Conservation (phyloP, 2,888 invertebrate species). For the Drosophila diplacantha region DNA sequence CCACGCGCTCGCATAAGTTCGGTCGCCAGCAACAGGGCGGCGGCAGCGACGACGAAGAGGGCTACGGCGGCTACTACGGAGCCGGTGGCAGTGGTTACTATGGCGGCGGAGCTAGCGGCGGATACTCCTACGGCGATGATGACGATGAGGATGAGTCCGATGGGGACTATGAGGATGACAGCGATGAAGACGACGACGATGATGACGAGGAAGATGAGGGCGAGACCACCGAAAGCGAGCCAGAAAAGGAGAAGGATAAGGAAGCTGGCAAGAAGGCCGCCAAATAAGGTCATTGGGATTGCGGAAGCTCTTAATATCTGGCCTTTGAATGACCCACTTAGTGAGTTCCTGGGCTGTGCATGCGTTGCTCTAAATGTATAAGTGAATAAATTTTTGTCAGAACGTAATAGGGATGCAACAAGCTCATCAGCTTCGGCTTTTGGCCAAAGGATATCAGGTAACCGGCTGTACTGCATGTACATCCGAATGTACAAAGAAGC, state of each 20-base stretch:
- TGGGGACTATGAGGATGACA: slow-evolving; percentile 60
- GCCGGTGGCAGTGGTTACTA: slow-evolving; percentile 76
- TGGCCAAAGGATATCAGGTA: slow-evolving; percentile 7
- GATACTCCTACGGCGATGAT: slow-evolving; percentile 72
- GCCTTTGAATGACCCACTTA: slow-evolving; percentile 13
- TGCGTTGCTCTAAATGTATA: slow-evolving; percentile 24
- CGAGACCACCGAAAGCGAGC: slow-evolving; percentile 52
- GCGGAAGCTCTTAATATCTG: not conserved
- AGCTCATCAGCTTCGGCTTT: slow-evolving; percentile 3
- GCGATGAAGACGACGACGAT: slow-evolving; percentile 61
- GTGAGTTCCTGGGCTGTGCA: slow-evolving; percentile 28
- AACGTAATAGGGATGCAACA: slow-evolving; percentile 19
- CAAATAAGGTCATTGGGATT: slow-evolving; percentile 36
- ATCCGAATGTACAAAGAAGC: not conserved
- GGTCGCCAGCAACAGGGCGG: slow-evolving; percentile 87
- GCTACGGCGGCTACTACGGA: slow-evolving; percentile 78
- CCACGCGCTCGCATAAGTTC: slow-evolving; percentile 93
- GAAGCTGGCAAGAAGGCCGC: slow-evolving; percentile 45
- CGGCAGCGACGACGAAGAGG: slow-evolving; percentile 82
- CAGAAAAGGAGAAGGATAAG: slow-evolving; percentile 50
- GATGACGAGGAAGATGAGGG: slow-evolving; percentile 56
- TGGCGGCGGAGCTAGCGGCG: slow-evolving; percentile 79
- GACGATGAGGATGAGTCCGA: slow-evolving; percentile 60
- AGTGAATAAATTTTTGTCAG: slow-evolving; percentile 34
- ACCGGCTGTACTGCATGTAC: not conserved